phyloP scores from a whole-genome alignment of 2,888 invertebrate genomes.

The Acleris emargana region DNA sequence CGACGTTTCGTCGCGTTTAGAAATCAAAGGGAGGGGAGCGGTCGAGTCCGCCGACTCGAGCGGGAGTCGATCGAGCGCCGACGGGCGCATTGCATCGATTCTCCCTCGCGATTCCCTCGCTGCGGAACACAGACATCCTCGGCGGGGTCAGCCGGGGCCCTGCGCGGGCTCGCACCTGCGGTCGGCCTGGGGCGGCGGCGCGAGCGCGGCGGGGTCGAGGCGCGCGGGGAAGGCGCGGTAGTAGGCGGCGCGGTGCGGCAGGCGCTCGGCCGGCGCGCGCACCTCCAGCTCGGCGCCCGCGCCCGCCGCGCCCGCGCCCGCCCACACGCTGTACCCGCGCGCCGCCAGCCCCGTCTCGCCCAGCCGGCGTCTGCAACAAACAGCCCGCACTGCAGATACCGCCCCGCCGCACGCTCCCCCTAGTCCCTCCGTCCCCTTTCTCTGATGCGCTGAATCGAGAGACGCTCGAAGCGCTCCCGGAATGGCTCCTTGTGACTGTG shows the following conservation, averaged over 20 bases:
- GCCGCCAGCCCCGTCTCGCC: conserved; percentile 72
- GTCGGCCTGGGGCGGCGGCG: conserved; percentile 68
- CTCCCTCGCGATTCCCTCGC: background rate
- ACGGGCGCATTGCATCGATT: conserved; percentile 24
- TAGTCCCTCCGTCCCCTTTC: no score
- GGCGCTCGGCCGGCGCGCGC: conserved; percentile 90
- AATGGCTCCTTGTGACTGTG: no score
- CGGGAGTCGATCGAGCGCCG: no score
- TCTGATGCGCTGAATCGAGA: no score
- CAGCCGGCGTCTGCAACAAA: conserved; percentile 70
- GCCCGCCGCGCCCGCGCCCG: conserved; percentile 83
- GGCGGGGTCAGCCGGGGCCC: no score
- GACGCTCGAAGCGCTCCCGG: no score
- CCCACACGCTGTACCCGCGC: conserved; percentile 77
- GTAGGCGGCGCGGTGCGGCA: conserved; percentile 88
- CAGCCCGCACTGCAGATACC: conserved; percentile 32
- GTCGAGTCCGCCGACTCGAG: no score
- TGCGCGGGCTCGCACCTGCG: conserved; percentile 64
- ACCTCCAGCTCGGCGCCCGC: conserved; percentile 90
- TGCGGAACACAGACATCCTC: background rate
- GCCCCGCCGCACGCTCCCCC: no score
- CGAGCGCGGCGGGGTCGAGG: conserved; percentile 85
- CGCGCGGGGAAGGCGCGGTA: conserved; percentile 94
- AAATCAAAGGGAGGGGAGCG: no score
- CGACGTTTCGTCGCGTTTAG: no score